Evolutionary conservation across 2,113 vertebrate genomes (phyloP).

Genomic region (Bujurquina vittata): DNA sequence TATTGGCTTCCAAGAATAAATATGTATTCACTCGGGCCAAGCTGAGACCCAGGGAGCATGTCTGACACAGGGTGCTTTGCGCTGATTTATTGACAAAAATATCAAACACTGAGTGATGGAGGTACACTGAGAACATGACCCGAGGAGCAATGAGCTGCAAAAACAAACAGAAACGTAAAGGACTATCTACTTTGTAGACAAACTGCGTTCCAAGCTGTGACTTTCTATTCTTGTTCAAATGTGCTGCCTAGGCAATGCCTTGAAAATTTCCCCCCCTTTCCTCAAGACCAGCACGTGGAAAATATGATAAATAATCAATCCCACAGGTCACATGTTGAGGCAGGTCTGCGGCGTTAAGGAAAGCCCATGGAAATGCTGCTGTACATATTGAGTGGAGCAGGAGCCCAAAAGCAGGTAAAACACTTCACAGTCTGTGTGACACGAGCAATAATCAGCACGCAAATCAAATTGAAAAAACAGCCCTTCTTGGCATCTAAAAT

Average conservation of each 20-base stretch:
- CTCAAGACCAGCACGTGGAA: constrained; percentile 41
- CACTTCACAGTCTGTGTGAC: too few species aligned
- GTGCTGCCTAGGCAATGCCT: constrained; percentile 59
- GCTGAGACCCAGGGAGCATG: constrained; percentile 68
- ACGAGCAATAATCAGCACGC: background rate
- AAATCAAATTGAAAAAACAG: background rate
- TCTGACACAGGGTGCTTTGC: constrained; percentile 70
- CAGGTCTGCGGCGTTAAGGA: constrained; percentile 56
- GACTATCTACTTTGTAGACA: constrained; percentile 71
- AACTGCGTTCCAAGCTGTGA: constrained; percentile 53
- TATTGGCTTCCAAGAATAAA: constrained; percentile 70
- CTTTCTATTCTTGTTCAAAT: constrained; percentile 67
- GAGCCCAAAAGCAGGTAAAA: background rate
- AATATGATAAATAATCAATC: constrained; percentile 75
- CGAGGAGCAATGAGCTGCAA: constrained; percentile 75
- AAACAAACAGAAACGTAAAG: constrained; percentile 74
- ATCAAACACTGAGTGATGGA: constrained; percentile 78
- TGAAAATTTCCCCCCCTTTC: constrained; percentile 45
- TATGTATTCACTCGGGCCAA: constrained; percentile 71
- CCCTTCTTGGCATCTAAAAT: background rate
- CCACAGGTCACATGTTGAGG: constrained; percentile 35
- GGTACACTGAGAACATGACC: constrained; percentile 73
- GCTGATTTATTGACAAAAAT: constrained; percentile 81
- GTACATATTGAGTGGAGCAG: constrained; percentile 48
- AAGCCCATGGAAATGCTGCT: constrained; percentile 44